Evolutionary conservation across 2,113 vertebrate genomes (phyloP), one percentile per base, ranked within the genome.

Genomic region (Girardinichthys multiradiatus): DNA sequence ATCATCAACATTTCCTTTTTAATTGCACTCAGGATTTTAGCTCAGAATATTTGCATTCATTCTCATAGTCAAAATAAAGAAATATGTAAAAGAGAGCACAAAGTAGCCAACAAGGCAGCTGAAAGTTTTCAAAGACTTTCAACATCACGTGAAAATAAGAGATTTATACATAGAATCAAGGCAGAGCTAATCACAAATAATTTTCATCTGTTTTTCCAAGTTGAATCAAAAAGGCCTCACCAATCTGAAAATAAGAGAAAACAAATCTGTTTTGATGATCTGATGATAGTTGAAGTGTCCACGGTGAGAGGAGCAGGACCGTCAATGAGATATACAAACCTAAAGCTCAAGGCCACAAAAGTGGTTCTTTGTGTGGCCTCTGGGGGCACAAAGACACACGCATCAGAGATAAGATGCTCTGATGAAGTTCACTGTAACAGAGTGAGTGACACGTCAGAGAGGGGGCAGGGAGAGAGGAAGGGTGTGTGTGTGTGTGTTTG

Each of bases 341-440:
- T 24, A 13, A 48, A 75, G 71, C 74, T 86, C 57, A 74, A 64
- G 78, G 74, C 84, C 81, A 71, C 51, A 30, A 69, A n/a, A 73
- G 74, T 54, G 26, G 71, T 86, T 62, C 82, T 72, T 39, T 26
- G 51, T 76, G 70, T 82, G 72, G 74, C 82, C 81, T 89, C 81
- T 84, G 69, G 80, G 72, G 86, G 66, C 60, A 72, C 76, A 65
- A 27, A 77, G 67, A 64, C 37, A 69, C 71, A 61, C n/a, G 70
- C 73, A 65, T 67, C 26, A 26, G 58, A 78, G 75, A 78, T 70
- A 57, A 76, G 75, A 79, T 68, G 77, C 76, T 81, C 76, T 84
- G 87, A 91, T 91, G 91, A 93, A 92, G 91, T 90, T 91, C 82
- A 90, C 81, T 86, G 83, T 90, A 90, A 83, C 74, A 69, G 74